Evolutionary conservation across 2,888 invertebrate genomes (phyloP).

Genomic region (Leucania comma): DNA sequence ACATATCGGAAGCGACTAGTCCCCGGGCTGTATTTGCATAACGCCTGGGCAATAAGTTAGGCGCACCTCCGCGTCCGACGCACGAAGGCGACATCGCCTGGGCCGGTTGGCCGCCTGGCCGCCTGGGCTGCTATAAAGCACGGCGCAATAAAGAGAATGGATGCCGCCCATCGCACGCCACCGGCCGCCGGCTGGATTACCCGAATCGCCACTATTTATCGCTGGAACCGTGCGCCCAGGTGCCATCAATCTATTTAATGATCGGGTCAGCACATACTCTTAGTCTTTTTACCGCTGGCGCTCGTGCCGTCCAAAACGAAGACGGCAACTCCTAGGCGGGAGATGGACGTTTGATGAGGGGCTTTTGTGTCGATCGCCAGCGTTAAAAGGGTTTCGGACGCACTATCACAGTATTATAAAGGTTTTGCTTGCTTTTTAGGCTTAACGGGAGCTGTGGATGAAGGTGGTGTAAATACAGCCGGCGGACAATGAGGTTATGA

Average conservation of each 20-base stretch:
- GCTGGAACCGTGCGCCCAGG: constrained; percentile 90
- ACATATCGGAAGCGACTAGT: constrained; percentile 53
- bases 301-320: constrained; percentile 82
- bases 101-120: constrained; percentile 53
- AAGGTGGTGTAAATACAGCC: constrained; percentile 35
- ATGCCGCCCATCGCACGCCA: constrained; percentile 89
- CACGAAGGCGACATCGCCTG: constrained; percentile 83
- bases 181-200: constrained; percentile 87
- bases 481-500: constrained; percentile 23
- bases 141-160: constrained; percentile 90
- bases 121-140: constrained; percentile 86
- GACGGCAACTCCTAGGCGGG: constrained; percentile 77
- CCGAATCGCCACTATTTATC: constrained; percentile 91
- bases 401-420: constrained; percentile 76
- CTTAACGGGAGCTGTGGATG: constrained; percentile 33
- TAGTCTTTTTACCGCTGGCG: constrained; percentile 85
- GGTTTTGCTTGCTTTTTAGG: constrained; percentile 66
- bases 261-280: constrained; percentile 90
- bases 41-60: constrained; percentile 83
- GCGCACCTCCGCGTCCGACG: constrained; percentile 80
- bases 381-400: constrained; percentile 86
- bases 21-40: constrained; percentile 70
- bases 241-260: constrained; percentile 91
- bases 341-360: constrained; percentile 91
- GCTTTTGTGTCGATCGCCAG: constrained; percentile 86